phyloP scores from a whole-genome alignment of 2,113 vertebrate species.

The Passer montanus region DNA sequence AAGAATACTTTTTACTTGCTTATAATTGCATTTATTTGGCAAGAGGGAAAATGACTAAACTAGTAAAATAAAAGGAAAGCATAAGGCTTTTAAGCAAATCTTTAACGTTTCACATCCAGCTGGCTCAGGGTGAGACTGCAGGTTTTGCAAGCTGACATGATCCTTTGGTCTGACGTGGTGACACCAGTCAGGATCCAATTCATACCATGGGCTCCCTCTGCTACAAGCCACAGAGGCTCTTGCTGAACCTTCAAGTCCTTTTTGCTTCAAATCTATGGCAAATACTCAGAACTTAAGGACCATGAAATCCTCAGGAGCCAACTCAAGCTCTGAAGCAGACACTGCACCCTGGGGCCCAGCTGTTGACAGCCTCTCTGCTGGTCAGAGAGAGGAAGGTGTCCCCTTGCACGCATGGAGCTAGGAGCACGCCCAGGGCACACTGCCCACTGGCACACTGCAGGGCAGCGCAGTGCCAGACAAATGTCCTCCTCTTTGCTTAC shows the following conservation, averaged over 20 bases:
- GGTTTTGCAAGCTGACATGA: constrained; percentile 22
- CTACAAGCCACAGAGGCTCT: background rate
- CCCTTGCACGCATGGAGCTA: fast-evolving
- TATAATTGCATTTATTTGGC: constrained; percentile 44
- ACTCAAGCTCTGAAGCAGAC: background rate
- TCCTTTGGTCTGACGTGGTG: background rate
- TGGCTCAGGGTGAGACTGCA: background rate
- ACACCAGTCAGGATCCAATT: background rate
- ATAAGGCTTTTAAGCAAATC: background rate
- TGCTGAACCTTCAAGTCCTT: background rate
- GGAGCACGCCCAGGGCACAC: fast-evolving
- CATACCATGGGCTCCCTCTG: background rate
- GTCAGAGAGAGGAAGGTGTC: background rate
- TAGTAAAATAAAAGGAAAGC: constrained; percentile 36
- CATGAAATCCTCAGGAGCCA: background rate
- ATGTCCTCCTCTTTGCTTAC: background rate
- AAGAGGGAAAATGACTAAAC: constrained; percentile 34
- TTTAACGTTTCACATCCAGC: constrained; percentile 29
- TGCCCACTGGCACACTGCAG: background rate
- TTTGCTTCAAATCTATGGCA: background rate
- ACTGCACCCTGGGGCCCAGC: background rate
- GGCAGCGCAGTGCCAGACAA: background rate
- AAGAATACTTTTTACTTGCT: constrained; percentile 20
- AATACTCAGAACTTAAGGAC: background rate
- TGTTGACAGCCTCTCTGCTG: background rate